Evolutionary conservation across 2,797 vertebrate genomes (phyloP).

Genomic region (Macroramphosus scolopax): DNA sequence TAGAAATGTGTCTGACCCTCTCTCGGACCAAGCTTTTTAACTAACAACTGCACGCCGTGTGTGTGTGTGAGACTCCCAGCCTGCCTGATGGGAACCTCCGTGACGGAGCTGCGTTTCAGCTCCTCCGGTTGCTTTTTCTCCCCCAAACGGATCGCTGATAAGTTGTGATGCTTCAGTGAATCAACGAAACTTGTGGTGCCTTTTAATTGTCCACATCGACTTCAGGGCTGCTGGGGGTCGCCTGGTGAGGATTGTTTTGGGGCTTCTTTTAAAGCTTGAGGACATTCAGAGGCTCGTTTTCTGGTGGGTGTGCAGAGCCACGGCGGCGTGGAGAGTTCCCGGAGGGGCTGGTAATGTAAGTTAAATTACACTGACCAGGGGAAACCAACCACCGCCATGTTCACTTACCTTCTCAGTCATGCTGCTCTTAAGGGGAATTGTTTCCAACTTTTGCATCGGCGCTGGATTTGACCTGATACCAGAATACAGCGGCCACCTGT

Average conservation of each 20-base stretch:
- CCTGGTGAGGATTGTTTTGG: conserved; percentile 9
- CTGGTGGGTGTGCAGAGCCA: conserved; percentile 26
- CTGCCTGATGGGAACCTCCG: conserved; percentile 23
- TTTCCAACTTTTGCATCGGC: conserved; percentile 50
- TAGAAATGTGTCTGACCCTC: conserved; percentile 51
- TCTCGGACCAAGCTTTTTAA: conserved; percentile 31
- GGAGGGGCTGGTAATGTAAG: conserved; percentile 14
- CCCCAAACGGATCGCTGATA: conserved; percentile 18
- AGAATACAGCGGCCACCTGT: conserved; percentile 11
- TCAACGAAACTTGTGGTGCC: conserved; percentile 46
- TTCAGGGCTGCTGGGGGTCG: conserved; percentile 9
- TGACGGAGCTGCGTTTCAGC: conserved; percentile 3
- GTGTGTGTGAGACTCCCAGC: conserved; percentile 1
- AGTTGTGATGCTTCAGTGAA: conserved; percentile 36
- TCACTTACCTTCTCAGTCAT: conserved; percentile 39
- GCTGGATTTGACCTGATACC: not conserved
- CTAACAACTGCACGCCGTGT: conserved; percentile 32
- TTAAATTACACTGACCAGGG: conserved; percentile 22
- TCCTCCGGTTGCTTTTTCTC: not conserved
- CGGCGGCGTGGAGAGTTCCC: conserved; percentile 49
- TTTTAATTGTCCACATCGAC: conserved; percentile 4
- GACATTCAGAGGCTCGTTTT: not conserved
- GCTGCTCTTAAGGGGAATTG: conserved; percentile 27
- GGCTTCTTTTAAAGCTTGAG: conserved; percentile 3
- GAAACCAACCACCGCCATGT: conserved; percentile 63